A percentile compares a stretch with the other conserved stretches of the same genome.
Conservation (phyloP, 2,113 vertebrate species). For the Ardeotis arabs region DNA sequence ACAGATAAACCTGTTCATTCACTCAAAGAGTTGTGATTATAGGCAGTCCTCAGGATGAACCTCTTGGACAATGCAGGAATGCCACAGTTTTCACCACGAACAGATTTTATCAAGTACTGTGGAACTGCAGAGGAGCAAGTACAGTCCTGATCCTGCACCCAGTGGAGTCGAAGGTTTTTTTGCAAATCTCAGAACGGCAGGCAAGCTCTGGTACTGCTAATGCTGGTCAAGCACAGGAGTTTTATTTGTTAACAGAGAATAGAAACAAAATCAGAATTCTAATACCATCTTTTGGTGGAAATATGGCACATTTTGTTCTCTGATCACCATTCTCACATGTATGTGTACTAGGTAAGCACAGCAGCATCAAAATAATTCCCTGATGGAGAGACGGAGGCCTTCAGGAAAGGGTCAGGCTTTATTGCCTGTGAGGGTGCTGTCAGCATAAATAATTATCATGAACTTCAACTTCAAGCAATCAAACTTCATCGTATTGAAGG, state of each 20-base stretch:
- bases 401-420: constrained; percentile 31
- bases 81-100: background rate
- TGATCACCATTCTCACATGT: background rate
- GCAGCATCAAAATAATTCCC: background rate
- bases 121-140: background rate
- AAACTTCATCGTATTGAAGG: constrained; percentile 55
- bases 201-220: background rate
- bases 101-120: background rate
- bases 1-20: background rate
- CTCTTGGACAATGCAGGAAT: background rate
- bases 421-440: constrained; percentile 28
- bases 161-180: background rate
- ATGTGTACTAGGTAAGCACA: background rate
- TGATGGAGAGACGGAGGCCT: background rate
- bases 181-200: background rate
- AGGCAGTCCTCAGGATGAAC: background rate
- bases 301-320: background rate
- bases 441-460: constrained; percentile 69
- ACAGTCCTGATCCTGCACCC: background rate
- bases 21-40: background rate
- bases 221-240: background rate
- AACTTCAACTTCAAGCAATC: constrained; percentile 66
- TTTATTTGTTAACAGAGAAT: background rate
- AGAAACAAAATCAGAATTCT: background rate
- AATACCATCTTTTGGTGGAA: background rate